Base-by-base conservation (phyloP, 2,888 invertebrate genomes). In the Thumatha senex region DNA sequence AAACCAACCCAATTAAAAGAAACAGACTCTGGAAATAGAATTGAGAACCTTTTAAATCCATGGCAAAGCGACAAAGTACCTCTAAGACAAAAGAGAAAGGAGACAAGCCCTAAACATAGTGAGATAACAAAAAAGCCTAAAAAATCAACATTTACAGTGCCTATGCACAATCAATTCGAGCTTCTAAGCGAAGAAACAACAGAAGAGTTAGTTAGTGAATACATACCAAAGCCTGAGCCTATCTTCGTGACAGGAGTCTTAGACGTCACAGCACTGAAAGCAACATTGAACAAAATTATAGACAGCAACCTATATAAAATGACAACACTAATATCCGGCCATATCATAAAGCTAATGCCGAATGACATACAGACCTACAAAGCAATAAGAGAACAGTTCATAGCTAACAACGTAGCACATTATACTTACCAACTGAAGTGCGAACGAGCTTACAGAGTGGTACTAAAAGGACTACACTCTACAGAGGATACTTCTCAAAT, bases 351-450 rank as follows among this genome's bases (percentile, higher is more conserved):
- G 11, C 3, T 54, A 31, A 49, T 54, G 49, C 53, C 49, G 0
- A 7, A 0, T 5, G 46, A 54, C 13, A 49, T 49, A 10, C 35
- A 49, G 5, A 49, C 49, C 1, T 54, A 49, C 24, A 48, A 54
- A 30, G 13, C 14, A 2, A 46, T 54, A 9, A 42, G 48, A 49
- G 39, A 45, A 1, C 15, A 33, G n/a, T 18, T 46, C 1, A 33
- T 46, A 8, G 13, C 15, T 10, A 46, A 46, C 1, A 46, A 54
- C 11, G 30, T 54, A 10, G 39, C 10, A 8, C 53, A 54, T 40
- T 54, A 54, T 36, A 54, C 53, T 0, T 54, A 54, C 13, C 18
- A 43, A 29, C 43, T 46, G 1, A 51, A 51, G 38, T 34, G 51
- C 31, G 46, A 51, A 34, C 46, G 46, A 15, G 48, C 48, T 2